These are phyloP conservation scores for Lutraria lutraria DNA, from an alignment of 2,888 invertebrate genomes.

Conservation along the genomic window DNA sequence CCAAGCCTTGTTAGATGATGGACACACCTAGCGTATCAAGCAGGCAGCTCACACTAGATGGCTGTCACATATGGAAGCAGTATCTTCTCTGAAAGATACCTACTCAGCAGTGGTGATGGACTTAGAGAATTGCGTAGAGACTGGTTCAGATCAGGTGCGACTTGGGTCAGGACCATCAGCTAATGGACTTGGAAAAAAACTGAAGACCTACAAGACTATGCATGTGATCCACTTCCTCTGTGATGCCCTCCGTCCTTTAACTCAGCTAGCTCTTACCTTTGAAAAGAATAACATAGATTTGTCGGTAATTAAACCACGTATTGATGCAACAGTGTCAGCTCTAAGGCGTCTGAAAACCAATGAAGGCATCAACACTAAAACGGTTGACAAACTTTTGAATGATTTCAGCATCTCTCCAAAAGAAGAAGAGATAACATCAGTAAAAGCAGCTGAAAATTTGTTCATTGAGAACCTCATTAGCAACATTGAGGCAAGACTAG, in stretches of 20 bases:
- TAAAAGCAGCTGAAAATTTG: background rate
- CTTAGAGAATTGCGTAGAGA: slow-evolving; percentile 42
- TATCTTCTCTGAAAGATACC: slow-evolving; percentile 9
- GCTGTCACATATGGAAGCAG: slow-evolving; percentile 18
- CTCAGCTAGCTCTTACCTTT: slow-evolving; percentile 31
- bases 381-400: background rate
- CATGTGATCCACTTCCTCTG: slow-evolving; percentile 39
- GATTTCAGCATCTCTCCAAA: slow-evolving; percentile 11
- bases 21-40: slow-evolving; percentile 39
- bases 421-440: background rate
- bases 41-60: slow-evolving; percentile 26
- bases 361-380: slow-evolving; percentile 24
- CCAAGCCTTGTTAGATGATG: slow-evolving; percentile 57
- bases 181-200: slow-evolving; percentile 33
- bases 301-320: slow-evolving; percentile 31
- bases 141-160: slow-evolving; percentile 31
- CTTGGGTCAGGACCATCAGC: slow-evolving; percentile 34
- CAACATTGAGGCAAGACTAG: background rate
- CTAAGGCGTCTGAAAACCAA: background rate
- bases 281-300: slow-evolving; percentile 35
- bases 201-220: slow-evolving; percentile 29
- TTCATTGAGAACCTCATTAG: slow-evolving; percentile 25
- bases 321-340: slow-evolving; percentile 16
- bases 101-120: slow-evolving; percentile 36
- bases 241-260: slow-evolving; percentile 35